Conservation (phyloP, 2,888 invertebrate species). For the Orchesellides sinensis region DNA sequence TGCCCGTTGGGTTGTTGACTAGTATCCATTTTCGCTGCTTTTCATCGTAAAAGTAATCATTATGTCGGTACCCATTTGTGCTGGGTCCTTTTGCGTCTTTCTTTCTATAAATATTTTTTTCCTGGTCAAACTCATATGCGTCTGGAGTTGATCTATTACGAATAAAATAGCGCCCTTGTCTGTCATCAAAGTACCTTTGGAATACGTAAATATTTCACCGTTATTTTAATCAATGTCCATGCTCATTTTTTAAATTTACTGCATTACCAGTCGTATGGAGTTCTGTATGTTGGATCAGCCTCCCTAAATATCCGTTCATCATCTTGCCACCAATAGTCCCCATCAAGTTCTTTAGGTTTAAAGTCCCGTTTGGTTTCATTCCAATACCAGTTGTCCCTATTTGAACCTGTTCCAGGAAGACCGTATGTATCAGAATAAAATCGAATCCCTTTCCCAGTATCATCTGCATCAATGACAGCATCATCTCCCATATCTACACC, state of each 20-base stretch:
- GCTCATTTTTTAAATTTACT: background rate
- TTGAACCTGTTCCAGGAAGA: background rate
- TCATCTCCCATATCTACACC: conserved; percentile 18
- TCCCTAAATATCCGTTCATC: conserved; percentile 51
- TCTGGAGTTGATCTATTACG: conserved; percentile 19
- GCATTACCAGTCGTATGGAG: conserved; percentile 50
- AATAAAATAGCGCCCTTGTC: conserved; percentile 43
- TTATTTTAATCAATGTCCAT: too few species aligned
- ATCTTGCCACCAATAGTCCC: conserved; percentile 49
- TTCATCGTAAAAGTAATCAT: conserved; percentile 63
- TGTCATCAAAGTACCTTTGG: conserved; percentile 54
- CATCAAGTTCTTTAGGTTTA: conserved; percentile 47
- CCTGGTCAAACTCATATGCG: conserved; percentile 48
- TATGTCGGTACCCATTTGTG: conserved; percentile 24
- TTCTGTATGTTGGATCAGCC: conserved; percentile 4
- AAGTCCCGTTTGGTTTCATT: conserved; percentile 47
- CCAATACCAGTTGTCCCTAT: conserved; percentile 58
- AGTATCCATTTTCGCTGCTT: conserved; percentile 41
- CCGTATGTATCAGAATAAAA: conserved; percentile 9
- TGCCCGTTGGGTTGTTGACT: background rate
- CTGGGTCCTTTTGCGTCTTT: conserved; percentile 26
- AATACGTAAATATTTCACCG: too few species aligned
- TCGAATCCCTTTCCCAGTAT: background rate
- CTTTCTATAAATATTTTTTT: conserved; percentile 28
- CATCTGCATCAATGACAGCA: background rate